Evolutionary conservation across 1,140 invertebrate species (phyloP).

Genomic region (Hyphantria cunea): DNA sequence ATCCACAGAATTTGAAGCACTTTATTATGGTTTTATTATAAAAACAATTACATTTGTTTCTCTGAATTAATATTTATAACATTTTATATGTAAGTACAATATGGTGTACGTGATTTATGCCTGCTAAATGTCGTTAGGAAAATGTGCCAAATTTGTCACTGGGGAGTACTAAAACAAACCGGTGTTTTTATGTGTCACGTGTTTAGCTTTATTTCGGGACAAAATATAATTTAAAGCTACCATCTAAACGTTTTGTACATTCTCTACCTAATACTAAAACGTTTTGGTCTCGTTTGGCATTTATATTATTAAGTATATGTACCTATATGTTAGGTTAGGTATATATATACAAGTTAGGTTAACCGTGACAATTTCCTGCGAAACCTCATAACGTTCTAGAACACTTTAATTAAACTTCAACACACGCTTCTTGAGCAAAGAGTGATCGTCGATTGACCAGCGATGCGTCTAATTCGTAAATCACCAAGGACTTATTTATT

Average conservation of each 20-base stretch:
- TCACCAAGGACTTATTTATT: background rate
- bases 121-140: background rate
- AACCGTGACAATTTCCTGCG: background rate
- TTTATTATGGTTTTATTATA: too few species aligned
- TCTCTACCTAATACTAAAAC: background rate
- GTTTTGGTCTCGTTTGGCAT: background rate
- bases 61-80: too few species aligned
- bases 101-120: background rate
- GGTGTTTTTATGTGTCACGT: background rate
- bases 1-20: too few species aligned
- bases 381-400: conserved; percentile 13
- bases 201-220: background rate
- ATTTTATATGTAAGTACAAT: background rate
- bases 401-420: conserved; percentile 24
- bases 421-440: conserved; percentile 13
- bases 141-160: background rate
- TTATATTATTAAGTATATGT: background rate
- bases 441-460: conserved; percentile 19
- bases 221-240: too few species aligned
- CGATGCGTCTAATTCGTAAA: background rate
- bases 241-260: too few species aligned
- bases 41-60: too few species aligned
- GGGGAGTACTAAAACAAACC: background rate
- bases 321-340: background rate
- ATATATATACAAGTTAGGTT: background rate